Evolutionary conservation across 2,888 invertebrate genomes (phyloP).

Genomic region (Xylota sylvarum): DNA sequence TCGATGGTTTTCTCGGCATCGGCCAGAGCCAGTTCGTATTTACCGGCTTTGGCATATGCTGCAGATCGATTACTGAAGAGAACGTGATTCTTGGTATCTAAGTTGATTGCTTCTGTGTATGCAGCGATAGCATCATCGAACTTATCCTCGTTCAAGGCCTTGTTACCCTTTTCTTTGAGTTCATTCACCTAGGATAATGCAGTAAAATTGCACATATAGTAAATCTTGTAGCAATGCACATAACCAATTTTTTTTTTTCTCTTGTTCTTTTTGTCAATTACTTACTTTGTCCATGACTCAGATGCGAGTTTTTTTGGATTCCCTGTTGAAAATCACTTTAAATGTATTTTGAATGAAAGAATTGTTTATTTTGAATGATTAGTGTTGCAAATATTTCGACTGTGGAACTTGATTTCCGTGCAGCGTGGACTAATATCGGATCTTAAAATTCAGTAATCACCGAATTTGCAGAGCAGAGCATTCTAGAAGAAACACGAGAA

Average conservation of each 20-base stretch:
- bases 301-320: slow-evolving; percentile 33
- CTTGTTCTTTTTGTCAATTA: slow-evolving; percentile 42
- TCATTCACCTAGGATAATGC: slow-evolving; percentile 88
- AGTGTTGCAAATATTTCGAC: slow-evolving; percentile 4
- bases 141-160: slow-evolving; percentile 91
- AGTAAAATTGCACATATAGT: slow-evolving; percentile 41
- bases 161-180: slow-evolving; percentile 95
- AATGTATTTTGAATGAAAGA: slow-evolving; percentile 19
- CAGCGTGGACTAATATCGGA: slow-evolving; percentile 30
- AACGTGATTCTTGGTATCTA: slow-evolving; percentile 94
- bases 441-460: slow-evolving; percentile 50
- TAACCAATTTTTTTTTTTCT: slow-evolving; percentile 50
- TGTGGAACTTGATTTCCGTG: slow-evolving; percentile 8
- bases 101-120: slow-evolving; percentile 92
- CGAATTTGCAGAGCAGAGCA: slow-evolving; percentile 57
- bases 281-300: slow-evolving; percentile 75
- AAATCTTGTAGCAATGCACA: slow-evolving; percentile 33
- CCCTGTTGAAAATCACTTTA: slow-evolving; percentile 34
- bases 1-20: slow-evolving; percentile 94
- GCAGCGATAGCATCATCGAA: slow-evolving; percentile 91
- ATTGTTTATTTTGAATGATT: background rate
- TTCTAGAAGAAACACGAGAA: slow-evolving; percentile 78
- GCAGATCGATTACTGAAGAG: slow-evolving; percentile 96
- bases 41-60: slow-evolving; percentile 92
- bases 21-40: slow-evolving; percentile 90